Evolutionary conservation across 2,797 vertebrate species (phyloP).

Genomic region (Enteromius argenteus): DNA sequence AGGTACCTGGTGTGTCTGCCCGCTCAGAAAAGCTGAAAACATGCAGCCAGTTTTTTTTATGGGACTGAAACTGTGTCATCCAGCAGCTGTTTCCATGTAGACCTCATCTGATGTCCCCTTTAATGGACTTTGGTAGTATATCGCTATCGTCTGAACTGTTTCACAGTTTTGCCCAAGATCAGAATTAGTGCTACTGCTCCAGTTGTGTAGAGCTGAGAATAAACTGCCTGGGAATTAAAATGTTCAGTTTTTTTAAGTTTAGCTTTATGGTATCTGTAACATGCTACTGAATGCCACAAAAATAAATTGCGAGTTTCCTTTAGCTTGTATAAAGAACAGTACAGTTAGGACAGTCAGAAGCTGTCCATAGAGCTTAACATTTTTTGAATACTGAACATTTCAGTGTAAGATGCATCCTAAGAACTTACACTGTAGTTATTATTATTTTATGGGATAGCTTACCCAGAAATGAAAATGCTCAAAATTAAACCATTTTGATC

Average conservation of each 20-base stretch:
- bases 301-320: background rate
- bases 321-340: background rate
- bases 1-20: background rate
- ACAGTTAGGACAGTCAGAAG: background rate
- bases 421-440: too few relatives aligned
- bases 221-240: background rate
- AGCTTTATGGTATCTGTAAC: background rate
- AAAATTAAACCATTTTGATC: background rate
- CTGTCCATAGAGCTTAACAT: background rate
- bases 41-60: background rate
- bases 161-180: background rate
- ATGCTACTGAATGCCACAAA: constrained; percentile 15
- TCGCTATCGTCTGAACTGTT: background rate
- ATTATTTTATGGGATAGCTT: background rate
- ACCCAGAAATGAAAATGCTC: background rate
- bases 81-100: background rate
- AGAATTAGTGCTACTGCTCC: background rate
- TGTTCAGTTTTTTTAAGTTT: background rate
- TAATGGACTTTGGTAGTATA: constrained; percentile 10
- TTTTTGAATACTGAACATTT: background rate
- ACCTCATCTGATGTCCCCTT: background rate
- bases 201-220: constrained; percentile 10
- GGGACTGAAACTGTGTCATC: background rate
- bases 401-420: background rate
- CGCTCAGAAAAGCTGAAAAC: background rate